Percentiles rank a stretch among this genome's conserved stretches.
Evolutionary conservation across 2,113 vertebrate species (phyloP).

Genomic region (Hucho hucho): DNA sequence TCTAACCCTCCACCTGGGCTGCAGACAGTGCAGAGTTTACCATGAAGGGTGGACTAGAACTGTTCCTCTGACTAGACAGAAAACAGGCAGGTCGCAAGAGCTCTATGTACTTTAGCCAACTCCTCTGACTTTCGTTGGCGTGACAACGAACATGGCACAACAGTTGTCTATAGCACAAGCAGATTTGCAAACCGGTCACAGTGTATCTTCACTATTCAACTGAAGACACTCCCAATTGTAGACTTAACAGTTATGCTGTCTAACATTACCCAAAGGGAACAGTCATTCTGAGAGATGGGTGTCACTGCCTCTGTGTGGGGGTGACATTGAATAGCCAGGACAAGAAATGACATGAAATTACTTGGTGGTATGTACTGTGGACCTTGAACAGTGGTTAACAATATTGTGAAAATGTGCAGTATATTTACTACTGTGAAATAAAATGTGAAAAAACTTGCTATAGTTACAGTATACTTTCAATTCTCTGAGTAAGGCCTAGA

Average conservation of each 20-base stretch:
- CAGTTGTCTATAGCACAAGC: too few species aligned
- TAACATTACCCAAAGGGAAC: background rate
- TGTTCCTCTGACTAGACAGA: too few species aligned
- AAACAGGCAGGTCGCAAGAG: too few species aligned
- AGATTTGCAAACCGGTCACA: background rate
- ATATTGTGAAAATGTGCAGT: background rate
- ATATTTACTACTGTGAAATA: background rate
- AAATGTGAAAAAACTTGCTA: background rate
- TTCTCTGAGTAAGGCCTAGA: too few species aligned
- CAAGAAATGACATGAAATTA: background rate
- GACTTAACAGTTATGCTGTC: background rate
- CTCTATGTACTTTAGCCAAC: background rate
- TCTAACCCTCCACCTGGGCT: background rate
- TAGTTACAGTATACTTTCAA: background rate
- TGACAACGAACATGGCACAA: too few species aligned
- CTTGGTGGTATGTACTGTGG: background rate
- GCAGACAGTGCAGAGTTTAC: background rate
- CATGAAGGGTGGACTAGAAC: too few species aligned
- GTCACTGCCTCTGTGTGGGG: background rate
- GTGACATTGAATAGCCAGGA: background rate
- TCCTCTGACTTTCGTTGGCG: too few species aligned
- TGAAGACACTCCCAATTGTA: background rate
- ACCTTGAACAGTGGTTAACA: background rate
- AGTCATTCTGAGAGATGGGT: background rate
- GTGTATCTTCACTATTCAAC: background rate